These are phyloP conservation scores for Enteromius thamalakanensis DNA, from an alignment of 2,797 vertebrate species.

Conservation along the genomic window DNA sequence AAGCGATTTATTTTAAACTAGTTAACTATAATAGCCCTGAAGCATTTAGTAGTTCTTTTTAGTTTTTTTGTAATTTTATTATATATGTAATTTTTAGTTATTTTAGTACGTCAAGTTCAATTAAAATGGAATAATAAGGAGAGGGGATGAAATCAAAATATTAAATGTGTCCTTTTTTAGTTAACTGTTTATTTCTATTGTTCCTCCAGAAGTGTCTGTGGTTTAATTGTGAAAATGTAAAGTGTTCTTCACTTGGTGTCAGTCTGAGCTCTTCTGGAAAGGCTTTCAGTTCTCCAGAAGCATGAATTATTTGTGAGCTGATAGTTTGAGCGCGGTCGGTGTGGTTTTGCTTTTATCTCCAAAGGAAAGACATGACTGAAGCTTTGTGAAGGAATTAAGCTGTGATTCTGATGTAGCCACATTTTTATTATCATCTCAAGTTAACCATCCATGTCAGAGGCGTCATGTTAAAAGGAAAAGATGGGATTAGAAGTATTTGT, in stretches of 20 bases:
- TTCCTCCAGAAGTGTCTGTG: not conserved
- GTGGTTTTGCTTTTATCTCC: slow-evolving; percentile 15
- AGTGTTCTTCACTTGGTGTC: not conserved
- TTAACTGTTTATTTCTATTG: not conserved
- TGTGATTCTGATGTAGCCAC: not conserved
- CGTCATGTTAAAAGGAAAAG: slow-evolving; percentile 7
- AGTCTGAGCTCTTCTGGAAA: slow-evolving; percentile 28
- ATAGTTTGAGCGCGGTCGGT: slow-evolving; percentile 29
- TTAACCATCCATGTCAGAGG: slow-evolving; percentile 20
- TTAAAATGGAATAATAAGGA: not conserved
- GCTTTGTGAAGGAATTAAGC: slow-evolving; percentile 26
- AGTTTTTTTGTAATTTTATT: not conserved
- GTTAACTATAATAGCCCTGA: not conserved
- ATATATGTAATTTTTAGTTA: not conserved
- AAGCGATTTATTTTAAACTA: not conserved
- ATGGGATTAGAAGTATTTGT: not conserved
- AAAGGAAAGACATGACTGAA: not conserved
- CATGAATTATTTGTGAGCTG: slow-evolving; percentile 53
- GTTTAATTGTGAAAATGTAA: not conserved
- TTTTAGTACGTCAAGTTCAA: not conserved
- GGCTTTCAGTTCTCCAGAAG: slow-evolving; percentile 40
- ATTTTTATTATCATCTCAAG: slow-evolving; percentile 28
- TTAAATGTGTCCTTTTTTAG: not conserved
- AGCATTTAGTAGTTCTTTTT: not conserved
- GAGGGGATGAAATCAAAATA: not conserved